Base-by-base conservation (phyloP, 2,888 invertebrate genomes). In the Agrochola lota region DNA sequence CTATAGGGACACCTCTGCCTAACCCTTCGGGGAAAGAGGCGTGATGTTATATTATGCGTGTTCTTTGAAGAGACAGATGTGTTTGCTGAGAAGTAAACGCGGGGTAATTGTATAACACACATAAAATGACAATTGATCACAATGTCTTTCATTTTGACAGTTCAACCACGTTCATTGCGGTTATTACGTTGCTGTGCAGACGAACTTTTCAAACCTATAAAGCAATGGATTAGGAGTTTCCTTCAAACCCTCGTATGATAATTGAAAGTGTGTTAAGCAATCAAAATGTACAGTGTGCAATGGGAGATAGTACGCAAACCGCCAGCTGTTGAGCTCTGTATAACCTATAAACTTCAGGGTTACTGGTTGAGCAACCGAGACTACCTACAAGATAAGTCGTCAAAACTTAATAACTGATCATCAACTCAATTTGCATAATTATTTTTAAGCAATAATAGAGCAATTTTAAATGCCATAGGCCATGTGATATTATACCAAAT, bases 271-370 rank as follows among this genome's bases (percentile, higher is more conserved):
- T 62, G 46, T 57, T 12, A 57, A 0, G 57, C n/a, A n/a, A 60
- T 71, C 2, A 40, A 70, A 49, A 66, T n/a, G 1, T n/a, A 43
- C 49, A 12, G 46, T 46, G 17, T 12, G 23, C 43, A 43, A 17
- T 11, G 12, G 6, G 15, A 26, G 4, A 23, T 23, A 72, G 8
- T 30, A 55, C 77, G 15, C 30, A 63, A 46, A 43, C 5, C 0
- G 11, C 0, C 15, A 43, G 20, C 9, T 55, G 7, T 40, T 43
- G 20, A 35, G 17, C 11, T 78, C 8, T 46, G 35, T n/a, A 49
- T 17, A 17, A 30, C n/a, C 30, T 35, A 43, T 46, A 12, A 67
- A n/a, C n/a, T 49, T 67, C 78, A 78, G 78, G 68, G 77, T 77
- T 68, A 68, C 8, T 30, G 23, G 23, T 77, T 77, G 68, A n/a